These are phyloP conservation scores for Sciurus niger DNA, from an alignment of 2,113 vertebrate genomes.

Conservation along the genomic window DNA sequence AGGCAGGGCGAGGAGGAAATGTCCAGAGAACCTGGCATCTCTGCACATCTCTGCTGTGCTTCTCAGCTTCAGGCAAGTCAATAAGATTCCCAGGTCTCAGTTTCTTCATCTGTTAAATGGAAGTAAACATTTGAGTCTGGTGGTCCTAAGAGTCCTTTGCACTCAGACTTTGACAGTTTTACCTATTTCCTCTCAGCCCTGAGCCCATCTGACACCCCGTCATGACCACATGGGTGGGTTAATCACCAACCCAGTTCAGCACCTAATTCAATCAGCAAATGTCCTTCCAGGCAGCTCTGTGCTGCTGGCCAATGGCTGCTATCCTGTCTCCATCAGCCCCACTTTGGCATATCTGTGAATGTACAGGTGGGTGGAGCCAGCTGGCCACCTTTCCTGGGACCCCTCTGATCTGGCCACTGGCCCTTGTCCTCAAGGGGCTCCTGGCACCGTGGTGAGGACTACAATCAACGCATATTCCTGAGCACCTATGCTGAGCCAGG, in stretches of 20 bases:
- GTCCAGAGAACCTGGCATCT: neutral
- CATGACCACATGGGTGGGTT: neutral
- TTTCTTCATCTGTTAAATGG: neutral
- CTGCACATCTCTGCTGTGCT: neutral
- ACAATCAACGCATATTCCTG: accelerated
- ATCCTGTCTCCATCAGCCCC: neutral
- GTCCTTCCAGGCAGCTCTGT: neutral
- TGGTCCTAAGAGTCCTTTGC: neutral
- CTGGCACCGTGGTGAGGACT: neutral
- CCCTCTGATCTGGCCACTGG: neutral
- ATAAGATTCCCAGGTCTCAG: neutral
- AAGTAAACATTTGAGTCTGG: neutral
- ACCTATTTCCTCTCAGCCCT: neutral
- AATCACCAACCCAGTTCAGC: neutral
- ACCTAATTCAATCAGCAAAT: neutral
- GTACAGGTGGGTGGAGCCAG: neutral
- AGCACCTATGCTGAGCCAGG: neutral
- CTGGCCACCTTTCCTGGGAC: neutral
- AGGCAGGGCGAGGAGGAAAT: neutral
- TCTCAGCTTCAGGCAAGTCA: neutral
- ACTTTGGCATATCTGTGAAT: neutral
- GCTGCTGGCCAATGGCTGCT: neutral
- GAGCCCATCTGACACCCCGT: neutral
- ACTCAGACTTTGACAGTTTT: neutral
- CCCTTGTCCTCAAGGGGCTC: neutral